Percentiles rank a stretch among this genome's conserved stretches.
These are phyloP conservation scores for Dasyornis broadbenti DNA, from an alignment of 2,113 vertebrate genomes.

Conservation along the genomic window DNA sequence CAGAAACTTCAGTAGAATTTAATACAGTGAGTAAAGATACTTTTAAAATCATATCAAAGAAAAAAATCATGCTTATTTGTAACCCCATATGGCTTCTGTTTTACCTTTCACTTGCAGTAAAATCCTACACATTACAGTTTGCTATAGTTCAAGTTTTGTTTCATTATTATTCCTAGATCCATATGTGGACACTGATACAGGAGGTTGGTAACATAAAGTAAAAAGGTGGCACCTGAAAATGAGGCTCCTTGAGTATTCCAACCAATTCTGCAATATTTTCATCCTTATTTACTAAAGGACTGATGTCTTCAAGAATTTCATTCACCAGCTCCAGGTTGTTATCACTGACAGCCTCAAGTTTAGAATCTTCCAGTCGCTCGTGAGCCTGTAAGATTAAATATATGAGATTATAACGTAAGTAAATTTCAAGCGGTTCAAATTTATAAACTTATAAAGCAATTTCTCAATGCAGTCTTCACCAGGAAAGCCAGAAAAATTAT, in stretches of 20 bases:
- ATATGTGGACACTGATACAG: background rate
- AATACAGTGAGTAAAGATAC: background rate
- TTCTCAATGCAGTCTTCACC: background rate
- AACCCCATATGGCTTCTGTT: background rate
- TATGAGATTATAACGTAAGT: background rate
- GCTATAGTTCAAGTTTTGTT: background rate
- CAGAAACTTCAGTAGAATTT: background rate
- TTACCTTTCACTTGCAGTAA: background rate
- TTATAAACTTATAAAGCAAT: background rate
- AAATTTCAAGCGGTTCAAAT: background rate
- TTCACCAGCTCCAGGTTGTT: slow-evolving; percentile 90
- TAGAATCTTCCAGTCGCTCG: slow-evolving; percentile 90
- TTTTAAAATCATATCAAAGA: background rate
- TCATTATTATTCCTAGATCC: background rate
- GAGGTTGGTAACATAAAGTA: background rate
- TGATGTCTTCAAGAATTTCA: slow-evolving; percentile 93
- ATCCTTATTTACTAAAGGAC: slow-evolving; percentile 78
- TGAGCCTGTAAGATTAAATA: slow-evolving; percentile 82
- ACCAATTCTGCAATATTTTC: slow-evolving; percentile 83
- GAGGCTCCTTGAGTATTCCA: slow-evolving; percentile 90
- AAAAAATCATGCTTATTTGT: background rate
- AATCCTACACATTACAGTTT: background rate
- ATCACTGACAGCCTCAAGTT: slow-evolving; percentile 90
- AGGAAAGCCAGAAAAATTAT: background rate
- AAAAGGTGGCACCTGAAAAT: slow-evolving; percentile 85